Percentiles rank a stretch among this genome's conserved stretches.
phyloP scores from a whole-genome alignment of 2,888 invertebrate genomes.

The Carterocephalus palaemon region DNA sequence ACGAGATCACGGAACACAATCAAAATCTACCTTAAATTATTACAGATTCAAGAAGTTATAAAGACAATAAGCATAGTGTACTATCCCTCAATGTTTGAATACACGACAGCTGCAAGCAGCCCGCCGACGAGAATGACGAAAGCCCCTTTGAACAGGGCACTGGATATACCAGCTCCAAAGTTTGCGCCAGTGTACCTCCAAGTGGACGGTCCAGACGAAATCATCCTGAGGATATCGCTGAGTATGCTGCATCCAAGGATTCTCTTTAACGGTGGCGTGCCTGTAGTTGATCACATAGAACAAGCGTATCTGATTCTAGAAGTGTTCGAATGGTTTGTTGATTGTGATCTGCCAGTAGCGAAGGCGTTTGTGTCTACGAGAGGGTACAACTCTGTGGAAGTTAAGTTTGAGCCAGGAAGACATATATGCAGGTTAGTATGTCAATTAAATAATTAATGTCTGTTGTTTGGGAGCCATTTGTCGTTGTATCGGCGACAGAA shows the following conservation, averaged over 20 bases:
- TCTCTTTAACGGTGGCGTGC: slow-evolving; percentile 48
- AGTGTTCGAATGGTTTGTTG: slow-evolving; percentile 60
- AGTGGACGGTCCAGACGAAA: slow-evolving; percentile 58
- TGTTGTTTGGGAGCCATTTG: no score
- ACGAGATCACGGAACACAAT: no score
- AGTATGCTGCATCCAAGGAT: slow-evolving; percentile 55
- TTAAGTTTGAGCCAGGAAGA: slow-evolving; percentile 55
- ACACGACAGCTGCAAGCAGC: slow-evolving; percentile 48
- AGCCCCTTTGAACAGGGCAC: slow-evolving; percentile 33
- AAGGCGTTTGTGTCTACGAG: slow-evolving; percentile 50
- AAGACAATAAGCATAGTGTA: slow-evolving; percentile 39
- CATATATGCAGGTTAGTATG: slow-evolving; percentile 60
- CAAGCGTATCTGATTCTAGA: slow-evolving; percentile 59
- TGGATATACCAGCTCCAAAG: slow-evolving; percentile 54
- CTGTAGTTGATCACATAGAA: slow-evolving; percentile 49
- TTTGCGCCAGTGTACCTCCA: slow-evolving; percentile 59
- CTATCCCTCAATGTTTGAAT: slow-evolving; percentile 56
- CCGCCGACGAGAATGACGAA: slow-evolving; percentile 49
- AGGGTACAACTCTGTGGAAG: slow-evolving; percentile 52
- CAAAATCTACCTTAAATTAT: no score
- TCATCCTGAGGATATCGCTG: slow-evolving; percentile 48
- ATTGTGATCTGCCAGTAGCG: slow-evolving; percentile 43
- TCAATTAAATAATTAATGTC: no score
- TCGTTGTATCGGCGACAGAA: no score
- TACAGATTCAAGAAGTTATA: slow-evolving; percentile 42